Conservation (phyloP, 2,113 vertebrate species). For the Zapus hudsonius region DNA sequence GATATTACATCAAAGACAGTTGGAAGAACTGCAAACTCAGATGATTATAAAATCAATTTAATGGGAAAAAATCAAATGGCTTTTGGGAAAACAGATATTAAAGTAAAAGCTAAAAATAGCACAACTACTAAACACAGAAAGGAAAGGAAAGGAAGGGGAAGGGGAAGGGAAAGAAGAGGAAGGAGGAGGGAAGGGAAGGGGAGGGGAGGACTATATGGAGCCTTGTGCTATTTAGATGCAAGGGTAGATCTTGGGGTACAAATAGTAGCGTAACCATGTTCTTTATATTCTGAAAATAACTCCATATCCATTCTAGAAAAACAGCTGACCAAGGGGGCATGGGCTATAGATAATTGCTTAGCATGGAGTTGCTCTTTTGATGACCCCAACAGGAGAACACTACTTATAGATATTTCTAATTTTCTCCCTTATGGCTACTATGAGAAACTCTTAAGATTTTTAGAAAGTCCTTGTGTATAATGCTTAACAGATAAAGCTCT, state of each 20-base stretch:
- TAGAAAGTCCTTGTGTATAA: conserved; percentile 9
- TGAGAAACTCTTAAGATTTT: not conserved
- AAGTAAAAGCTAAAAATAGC: conserved; percentile 44
- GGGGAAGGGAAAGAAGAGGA: no score
- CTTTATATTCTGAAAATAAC: conserved; percentile 61
- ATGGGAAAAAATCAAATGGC: not conserved
- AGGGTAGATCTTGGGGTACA: conserved; percentile 18
- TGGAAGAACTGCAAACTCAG: conserved; percentile 26
- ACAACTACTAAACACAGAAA: conserved; percentile 34
- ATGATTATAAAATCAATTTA: conserved; percentile 13
- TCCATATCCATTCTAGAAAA: conserved; percentile 26
- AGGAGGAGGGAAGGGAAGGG: no score
- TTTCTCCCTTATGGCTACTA: not conserved
- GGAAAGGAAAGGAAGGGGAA: not conserved
- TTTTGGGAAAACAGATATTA: conserved; percentile 18
- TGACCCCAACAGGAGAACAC: conserved; percentile 1
- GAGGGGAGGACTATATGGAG: not conserved
- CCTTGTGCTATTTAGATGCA: conserved; percentile 11
- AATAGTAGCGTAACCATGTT: conserved; percentile 38
- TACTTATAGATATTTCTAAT: conserved; percentile 7
- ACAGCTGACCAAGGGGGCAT: not conserved
- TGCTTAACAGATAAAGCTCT: conserved; percentile 59
- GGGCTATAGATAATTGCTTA: conserved; percentile 14
- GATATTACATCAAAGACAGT: conserved; percentile 34
- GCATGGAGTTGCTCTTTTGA: conserved; percentile 28